Conservation (phyloP, 2,797 vertebrate genomes). For the Gambelia wislizenii region DNA sequence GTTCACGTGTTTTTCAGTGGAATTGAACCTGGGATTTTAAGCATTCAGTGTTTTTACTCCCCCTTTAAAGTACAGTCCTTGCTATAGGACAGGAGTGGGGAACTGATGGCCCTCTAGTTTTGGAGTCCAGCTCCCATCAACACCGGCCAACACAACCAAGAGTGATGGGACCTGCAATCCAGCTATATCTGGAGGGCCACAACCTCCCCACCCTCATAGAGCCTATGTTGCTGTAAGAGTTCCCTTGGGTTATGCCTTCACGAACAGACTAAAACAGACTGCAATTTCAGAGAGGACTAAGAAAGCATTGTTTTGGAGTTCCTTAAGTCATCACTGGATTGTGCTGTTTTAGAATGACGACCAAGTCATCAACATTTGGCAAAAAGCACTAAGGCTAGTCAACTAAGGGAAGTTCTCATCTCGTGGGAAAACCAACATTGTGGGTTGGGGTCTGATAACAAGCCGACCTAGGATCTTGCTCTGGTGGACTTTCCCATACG, state of each 20-base stretch:
- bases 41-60: not conserved
- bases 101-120: not conserved
- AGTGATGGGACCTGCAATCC: not conserved
- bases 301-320: not conserved
- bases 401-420: not conserved
- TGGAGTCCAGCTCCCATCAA: not conserved
- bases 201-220: not conserved
- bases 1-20: not conserved
- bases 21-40: not conserved
- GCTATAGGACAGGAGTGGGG: not conserved
- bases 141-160: not conserved
- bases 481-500: constrained; percentile 14
- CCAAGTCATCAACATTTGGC: not conserved
- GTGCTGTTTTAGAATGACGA: not conserved
- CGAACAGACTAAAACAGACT: not conserved
- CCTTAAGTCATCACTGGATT: not conserved
- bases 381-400: not conserved
- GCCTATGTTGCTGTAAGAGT: not conserved
- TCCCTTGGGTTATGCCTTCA: not conserved
- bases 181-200: not conserved
- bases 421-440: constrained; percentile 22
- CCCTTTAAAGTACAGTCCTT: not conserved
- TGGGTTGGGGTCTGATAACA: constrained; percentile 19
- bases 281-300: not conserved
- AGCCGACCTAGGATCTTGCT: not conserved